Evolutionary conservation across 2,797 vertebrate species (phyloP).

Genomic region (Novumbra hubbsi): DNA sequence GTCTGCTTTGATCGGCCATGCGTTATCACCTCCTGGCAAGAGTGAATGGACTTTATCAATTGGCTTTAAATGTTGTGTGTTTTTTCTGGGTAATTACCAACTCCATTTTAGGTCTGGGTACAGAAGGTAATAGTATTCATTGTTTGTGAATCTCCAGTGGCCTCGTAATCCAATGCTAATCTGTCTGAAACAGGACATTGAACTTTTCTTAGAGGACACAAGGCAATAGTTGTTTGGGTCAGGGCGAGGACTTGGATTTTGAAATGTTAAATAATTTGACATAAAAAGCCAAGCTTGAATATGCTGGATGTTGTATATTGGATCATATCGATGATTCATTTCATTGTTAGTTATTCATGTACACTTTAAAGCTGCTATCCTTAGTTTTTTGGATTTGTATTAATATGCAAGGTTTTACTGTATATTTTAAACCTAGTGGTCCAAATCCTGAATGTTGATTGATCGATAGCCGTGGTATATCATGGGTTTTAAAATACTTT

Average conservation of each 20-base stretch:
- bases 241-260: background rate
- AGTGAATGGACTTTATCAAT: constrained; percentile 55
- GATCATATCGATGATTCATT: no score
- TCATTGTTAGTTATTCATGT: no score
- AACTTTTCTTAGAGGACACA: constrained; percentile 42
- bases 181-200: constrained; percentile 61
- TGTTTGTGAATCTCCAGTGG: constrained; percentile 53
- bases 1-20: constrained; percentile 54
- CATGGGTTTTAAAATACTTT: no score
- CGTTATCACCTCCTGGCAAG: constrained; percentile 64
- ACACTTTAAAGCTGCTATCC: no score
- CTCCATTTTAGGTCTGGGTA: constrained; percentile 55
- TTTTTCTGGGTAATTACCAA: constrained; percentile 57
- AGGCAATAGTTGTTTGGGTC: constrained; percentile 35
- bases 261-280: background rate
- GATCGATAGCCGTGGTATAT: no score
- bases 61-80: constrained; percentile 52
- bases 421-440: no score
- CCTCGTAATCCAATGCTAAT: constrained; percentile 71
- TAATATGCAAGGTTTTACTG: no score
- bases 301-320: background rate
- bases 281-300: background rate
- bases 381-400: no score
- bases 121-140: constrained; percentile 58
- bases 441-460: no score